Conservation (phyloP, 2,113 vertebrate genomes). For the Canis aureus region DNA sequence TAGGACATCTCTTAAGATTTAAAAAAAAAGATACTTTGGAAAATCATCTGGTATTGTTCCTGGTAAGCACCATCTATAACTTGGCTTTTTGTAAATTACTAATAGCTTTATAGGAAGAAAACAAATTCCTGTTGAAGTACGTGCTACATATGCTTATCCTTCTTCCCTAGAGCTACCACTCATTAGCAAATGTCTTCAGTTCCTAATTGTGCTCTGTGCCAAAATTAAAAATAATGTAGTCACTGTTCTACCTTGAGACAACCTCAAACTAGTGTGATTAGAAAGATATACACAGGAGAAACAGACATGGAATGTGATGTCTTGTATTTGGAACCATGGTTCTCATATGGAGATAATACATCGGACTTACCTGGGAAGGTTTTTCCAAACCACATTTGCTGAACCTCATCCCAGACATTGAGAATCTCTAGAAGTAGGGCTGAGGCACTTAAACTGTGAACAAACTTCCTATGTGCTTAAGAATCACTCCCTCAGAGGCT, state of each 20-base stretch:
- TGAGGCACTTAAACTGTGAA: neutral
- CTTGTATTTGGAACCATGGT: neutral
- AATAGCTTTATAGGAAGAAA: slow-evolving; percentile 1
- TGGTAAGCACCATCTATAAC: neutral
- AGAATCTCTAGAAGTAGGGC: neutral
- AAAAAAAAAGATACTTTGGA: neutral
- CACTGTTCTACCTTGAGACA: neutral
- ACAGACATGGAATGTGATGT: neutral
- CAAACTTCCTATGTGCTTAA: neutral
- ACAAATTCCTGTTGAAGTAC: neutral
- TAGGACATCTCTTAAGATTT: neutral
- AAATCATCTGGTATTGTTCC: neutral
- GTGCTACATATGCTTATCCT: neutral
- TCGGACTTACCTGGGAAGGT: neutral
- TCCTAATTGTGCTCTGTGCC: neutral
- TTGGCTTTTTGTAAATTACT: neutral
- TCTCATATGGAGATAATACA: neutral
- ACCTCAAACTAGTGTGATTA: neutral
- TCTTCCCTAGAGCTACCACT: neutral
- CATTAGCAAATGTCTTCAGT: neutral
- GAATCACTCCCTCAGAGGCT: neutral
- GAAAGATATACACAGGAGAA: neutral
- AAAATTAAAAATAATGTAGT: neutral
- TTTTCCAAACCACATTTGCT: neutral
- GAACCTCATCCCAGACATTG: neutral